A percentile compares a stretch with the other conserved stretches of the same genome.
These are phyloP conservation scores for Lipophrys pholis DNA, from an alignment of 2,113 vertebrate species.

Conservation along the genomic window DNA sequence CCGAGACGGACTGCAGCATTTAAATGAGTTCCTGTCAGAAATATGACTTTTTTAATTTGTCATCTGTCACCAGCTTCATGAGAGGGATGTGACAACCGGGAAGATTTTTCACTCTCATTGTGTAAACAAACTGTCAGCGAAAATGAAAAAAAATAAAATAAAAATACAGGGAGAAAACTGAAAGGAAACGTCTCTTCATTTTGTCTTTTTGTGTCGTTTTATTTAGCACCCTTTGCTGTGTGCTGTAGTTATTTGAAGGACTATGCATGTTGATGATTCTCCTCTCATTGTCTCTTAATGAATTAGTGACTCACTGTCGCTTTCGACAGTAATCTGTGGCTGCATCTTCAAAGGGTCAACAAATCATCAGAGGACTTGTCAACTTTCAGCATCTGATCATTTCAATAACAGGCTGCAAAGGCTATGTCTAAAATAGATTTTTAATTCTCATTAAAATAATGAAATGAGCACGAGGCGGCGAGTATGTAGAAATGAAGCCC, in stretches of 20 bases:
- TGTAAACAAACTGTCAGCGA: constrained; percentile 22
- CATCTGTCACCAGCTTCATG: constrained; percentile 50
- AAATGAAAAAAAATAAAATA: constrained; percentile 8
- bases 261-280: neutral
- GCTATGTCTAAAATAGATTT: neutral
- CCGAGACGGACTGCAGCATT: constrained; percentile 42
- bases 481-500: neutral
- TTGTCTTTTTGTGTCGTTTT: neutral
- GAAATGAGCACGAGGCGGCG: neutral
- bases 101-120: constrained; percentile 15
- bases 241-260: neutral
- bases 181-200: neutral
- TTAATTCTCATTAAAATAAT: neutral
- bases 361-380: neutral
- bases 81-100: constrained; percentile 11
- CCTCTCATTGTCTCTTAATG: neutral
- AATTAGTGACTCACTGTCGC: neutral
- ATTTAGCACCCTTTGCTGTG: neutral
- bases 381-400: neutral
- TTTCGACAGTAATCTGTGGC: neutral
- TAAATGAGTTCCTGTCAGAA: constrained; percentile 74
- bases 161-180: constrained; percentile 2
- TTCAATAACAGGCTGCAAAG: neutral
- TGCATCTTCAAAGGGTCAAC: constrained; percentile 8
- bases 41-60: constrained; percentile 71